Evolutionary conservation across 2,797 vertebrate genomes (phyloP).

Genomic region (Pagetopsis macropterus): DNA sequence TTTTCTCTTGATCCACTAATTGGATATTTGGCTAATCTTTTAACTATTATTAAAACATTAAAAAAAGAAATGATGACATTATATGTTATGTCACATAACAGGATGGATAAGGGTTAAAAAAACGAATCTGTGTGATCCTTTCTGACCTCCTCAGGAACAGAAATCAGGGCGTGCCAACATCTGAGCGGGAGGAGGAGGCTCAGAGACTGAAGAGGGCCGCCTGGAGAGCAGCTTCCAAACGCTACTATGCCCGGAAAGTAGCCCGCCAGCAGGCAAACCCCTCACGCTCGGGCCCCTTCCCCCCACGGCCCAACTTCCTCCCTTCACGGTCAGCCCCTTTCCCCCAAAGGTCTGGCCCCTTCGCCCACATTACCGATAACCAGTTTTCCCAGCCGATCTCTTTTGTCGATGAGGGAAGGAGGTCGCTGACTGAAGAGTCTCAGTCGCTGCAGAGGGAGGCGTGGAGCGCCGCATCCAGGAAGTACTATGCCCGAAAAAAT

Average conservation of each 20-base stretch:
- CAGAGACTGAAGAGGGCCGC: slow-evolving; percentile 76
- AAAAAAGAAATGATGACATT: too few relatives aligned
- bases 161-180: slow-evolving; percentile 70
- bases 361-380: slow-evolving; percentile 15
- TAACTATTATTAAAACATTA: too few relatives aligned
- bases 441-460: slow-evolving; percentile 68
- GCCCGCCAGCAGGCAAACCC: slow-evolving; percentile 65
- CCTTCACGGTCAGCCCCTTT: neutral
- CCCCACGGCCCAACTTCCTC: neutral
- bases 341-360: neutral
- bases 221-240: slow-evolving; percentile 80
- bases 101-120: too few relatives aligned
- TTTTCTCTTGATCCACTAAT: too few relatives aligned
- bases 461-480: slow-evolving; percentile 66
- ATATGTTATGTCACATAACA: too few relatives aligned
- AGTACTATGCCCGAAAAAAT: slow-evolving; percentile 57
- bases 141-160: slow-evolving; percentile 64
- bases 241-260: slow-evolving; percentile 78
- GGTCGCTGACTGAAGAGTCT: slow-evolving; percentile 45
- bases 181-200: slow-evolving; percentile 76
- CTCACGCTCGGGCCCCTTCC: neutral
- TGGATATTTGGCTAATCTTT: too few relatives aligned
- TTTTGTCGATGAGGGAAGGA: slow-evolving; percentile 23
- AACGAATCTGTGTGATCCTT: neutral
- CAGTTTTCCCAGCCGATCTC: slow-evolving; percentile 27